phyloP scores from a whole-genome alignment of 1,140 invertebrate genomes.

The Helicorthomorpha holstii region DNA sequence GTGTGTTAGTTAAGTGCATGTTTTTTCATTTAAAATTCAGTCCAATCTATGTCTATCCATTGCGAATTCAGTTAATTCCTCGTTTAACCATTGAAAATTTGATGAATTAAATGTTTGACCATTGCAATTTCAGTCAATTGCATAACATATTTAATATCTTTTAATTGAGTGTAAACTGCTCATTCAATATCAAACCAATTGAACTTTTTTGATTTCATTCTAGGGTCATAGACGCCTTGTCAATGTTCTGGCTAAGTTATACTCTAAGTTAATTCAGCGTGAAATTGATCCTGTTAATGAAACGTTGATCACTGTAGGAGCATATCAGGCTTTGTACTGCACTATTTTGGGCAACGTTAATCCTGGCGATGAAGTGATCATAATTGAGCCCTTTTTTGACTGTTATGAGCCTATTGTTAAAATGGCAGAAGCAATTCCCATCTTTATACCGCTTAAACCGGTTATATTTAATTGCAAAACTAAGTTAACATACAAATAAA shows the following conservation, averaged over 20 bases:
- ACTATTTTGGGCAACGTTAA: slow-evolving; percentile 67
- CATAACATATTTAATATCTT: no score
- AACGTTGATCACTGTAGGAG: slow-evolving; percentile 73
- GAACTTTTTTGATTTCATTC: no score
- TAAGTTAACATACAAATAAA: no score
- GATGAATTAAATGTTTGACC: no score
- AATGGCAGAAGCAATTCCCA: slow-evolving; percentile 65
- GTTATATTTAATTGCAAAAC: slow-evolving; percentile 29
- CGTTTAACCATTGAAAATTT: no score
- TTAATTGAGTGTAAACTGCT: no score
- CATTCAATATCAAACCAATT: no score
- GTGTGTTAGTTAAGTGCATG: no score
- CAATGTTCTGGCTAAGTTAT: slow-evolving; percentile 63
- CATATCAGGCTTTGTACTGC: slow-evolving; percentile 74
- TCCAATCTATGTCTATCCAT: no score
- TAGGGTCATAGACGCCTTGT: slow-evolving; percentile 81
- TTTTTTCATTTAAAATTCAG: no score
- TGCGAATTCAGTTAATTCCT: no score
- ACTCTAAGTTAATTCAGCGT: slow-evolving; percentile 54
- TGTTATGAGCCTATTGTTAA: slow-evolving; percentile 91
- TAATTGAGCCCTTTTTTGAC: slow-evolving; percentile 97
- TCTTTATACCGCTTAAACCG: slow-evolving; percentile 71
- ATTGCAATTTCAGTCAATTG: no score
- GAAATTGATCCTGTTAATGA: slow-evolving; percentile 64
- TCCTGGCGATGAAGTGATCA: slow-evolving; percentile 63